Base-by-base conservation (phyloP, 1,140 invertebrate species). In the silkworm (Bombyx mori) region DNA sequence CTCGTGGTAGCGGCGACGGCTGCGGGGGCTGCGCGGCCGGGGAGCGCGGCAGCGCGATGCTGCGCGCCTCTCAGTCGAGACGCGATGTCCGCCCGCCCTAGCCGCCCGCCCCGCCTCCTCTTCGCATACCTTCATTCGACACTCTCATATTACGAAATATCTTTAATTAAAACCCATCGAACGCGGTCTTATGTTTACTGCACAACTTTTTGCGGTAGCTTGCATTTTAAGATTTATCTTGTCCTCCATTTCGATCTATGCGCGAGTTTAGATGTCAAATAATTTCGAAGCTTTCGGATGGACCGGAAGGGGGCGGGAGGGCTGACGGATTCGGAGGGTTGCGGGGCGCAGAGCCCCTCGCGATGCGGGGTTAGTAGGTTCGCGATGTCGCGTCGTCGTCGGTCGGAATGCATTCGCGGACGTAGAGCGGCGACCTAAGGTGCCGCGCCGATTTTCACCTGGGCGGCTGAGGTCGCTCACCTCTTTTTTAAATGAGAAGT, bases 1-100 rank as follows among this genome's bases (percentile, higher is more conserved):
- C 78, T 65, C 68, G 68, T 62, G 79, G 66, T 61, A 69, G 71
- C 58, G 63, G 69, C 67, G 65, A 55, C 60, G 55, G 52, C 61
- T 60, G 58, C 57, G 62, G 66, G 47, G 57, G 62, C 63, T 59
- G 56, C 57, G 63, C 66, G 49, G 63, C 62, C 63, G 60, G 8
- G 49, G 61, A 62, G 66, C 77, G 82, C 73, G 69, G 69, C 78
- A 76, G 65, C 75, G 77, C 82, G 79, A 86, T 86, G 79, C 82
- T 86, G 88, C 85, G 84, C 81, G 84, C 82, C 82, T 87, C 83
- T 86, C 79, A 82, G 85, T 86, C 79, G 82, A 86, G 82, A 82
- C 78, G 84, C 78, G 88, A 82, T 80, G 66, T 71, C 75, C 76
- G 80, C 80, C 76, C 79, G 79, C 79, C 77, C 75, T 77, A 76